These are phyloP conservation scores for Megalopta genalis DNA, from an alignment of 1,140 invertebrate genomes.

Conservation along the genomic window DNA sequence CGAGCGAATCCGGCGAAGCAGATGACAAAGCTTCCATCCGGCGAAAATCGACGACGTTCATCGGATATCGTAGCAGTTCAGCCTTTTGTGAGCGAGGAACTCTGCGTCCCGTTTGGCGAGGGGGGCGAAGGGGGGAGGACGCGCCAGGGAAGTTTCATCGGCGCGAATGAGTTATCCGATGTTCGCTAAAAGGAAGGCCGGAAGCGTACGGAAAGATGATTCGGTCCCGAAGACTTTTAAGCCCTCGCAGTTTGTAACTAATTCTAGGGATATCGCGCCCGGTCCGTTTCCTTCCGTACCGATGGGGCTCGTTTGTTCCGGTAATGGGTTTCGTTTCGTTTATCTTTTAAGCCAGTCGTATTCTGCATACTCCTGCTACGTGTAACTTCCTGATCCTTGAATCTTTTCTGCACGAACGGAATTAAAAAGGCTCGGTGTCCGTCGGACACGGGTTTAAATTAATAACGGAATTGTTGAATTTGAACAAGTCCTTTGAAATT, in stretches of 20 bases:
- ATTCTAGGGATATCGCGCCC: conserved; percentile 27
- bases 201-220: conserved; percentile 31
- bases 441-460: too few species aligned
- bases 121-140: neutral
- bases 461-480: too few species aligned
- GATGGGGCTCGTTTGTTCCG: neutral
- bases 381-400: neutral
- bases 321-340: neutral
- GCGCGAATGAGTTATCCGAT: conserved; percentile 50
- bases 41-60: conserved; percentile 51
- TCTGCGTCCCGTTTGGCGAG: neutral
- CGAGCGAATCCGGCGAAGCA: conserved; percentile 53
- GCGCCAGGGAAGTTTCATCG: conserved; percentile 35
- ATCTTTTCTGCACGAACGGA: neutral
- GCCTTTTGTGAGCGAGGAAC: conserved; percentile 23
- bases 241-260: conserved; percentile 7
- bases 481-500: too few species aligned
- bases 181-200: conserved; percentile 12
- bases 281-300: neutral
- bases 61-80: conserved; percentile 20
- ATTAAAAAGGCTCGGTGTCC: too few species aligned
- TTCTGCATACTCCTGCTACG: neutral
- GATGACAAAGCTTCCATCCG: conserved; percentile 70
- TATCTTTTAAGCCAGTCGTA: neutral
- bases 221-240: conserved; percentile 21